Conservation (phyloP, 2,888 invertebrate genomes). For the Lasioglossum leucozonium region DNA sequence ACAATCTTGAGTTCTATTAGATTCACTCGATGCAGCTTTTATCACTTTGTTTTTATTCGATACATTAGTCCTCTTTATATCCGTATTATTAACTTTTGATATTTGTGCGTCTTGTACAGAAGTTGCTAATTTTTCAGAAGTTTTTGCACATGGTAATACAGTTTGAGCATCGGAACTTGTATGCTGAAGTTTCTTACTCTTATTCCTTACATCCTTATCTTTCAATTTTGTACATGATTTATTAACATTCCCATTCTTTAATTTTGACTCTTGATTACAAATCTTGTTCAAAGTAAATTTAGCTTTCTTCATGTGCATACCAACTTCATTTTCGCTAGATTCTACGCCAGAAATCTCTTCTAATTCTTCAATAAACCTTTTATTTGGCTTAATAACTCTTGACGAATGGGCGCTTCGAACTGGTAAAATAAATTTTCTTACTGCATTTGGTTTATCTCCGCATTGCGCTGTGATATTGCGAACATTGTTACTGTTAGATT, state of each 20-base stretch:
- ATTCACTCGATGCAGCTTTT: constrained; percentile 47
- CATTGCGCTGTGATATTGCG: constrained; percentile 73
- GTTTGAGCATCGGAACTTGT: constrained; percentile 48
- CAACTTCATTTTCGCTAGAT: constrained; percentile 75
- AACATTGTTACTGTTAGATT: constrained; percentile 73
- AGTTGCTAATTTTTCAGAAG: constrained; percentile 57
- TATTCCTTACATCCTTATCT: constrained; percentile 68
- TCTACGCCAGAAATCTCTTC: constrained; percentile 84
- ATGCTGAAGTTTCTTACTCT: constrained; percentile 64
- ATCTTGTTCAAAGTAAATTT: constrained; percentile 71
- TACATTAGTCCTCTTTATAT: constrained; percentile 58
- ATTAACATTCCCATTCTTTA: constrained; percentile 58
- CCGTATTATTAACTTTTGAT: constrained; percentile 63
- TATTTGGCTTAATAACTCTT: constrained; percentile 94
- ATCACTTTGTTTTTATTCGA: constrained; percentile 61
- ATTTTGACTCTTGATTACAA: constrained; percentile 66
- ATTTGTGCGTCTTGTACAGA: constrained; percentile 67
- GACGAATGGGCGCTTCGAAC: constrained; percentile 93
- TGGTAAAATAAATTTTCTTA: constrained; percentile 91
- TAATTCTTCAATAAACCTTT: constrained; percentile 91
- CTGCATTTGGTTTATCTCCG: constrained; percentile 80
- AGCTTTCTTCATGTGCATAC: constrained; percentile 75
- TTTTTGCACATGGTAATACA: constrained; percentile 55
- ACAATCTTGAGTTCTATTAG: constrained; percentile 56
- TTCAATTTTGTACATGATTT: constrained; percentile 60